Percentiles rank a stretch among this genome's conserved stretches.
Conservation (phyloP, 2,888 invertebrate genomes). For the Caenorhabditis sp. region DNA sequence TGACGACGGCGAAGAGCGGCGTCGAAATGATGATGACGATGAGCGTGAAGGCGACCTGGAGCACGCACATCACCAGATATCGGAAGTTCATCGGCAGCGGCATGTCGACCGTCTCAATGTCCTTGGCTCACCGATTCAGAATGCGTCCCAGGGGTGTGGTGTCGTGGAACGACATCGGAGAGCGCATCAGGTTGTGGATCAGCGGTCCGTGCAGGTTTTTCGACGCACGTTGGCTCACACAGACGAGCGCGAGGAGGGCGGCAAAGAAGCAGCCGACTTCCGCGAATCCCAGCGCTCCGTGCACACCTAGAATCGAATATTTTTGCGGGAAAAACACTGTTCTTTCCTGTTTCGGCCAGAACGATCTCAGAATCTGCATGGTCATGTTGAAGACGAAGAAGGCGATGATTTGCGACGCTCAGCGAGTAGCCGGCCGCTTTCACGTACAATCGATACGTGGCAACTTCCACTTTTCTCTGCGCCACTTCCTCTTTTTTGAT, state of each 20-base stretch:
- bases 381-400: constrained; percentile 82
- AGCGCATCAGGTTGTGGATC: constrained; percentile 78
- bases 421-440: constrained; percentile 83
- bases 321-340: constrained; percentile 59
- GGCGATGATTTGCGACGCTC: constrained; percentile 83
- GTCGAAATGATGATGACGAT: constrained; percentile 58
- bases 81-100: not conserved
- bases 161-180: constrained; percentile 80
- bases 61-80: not conserved
- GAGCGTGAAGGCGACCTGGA: constrained; percentile 75
- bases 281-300: constrained; percentile 80
- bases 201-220: constrained; percentile 77
- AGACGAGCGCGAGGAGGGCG: constrained; percentile 78
- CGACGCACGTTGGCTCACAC: constrained; percentile 74
- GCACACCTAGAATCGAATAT: constrained; percentile 80
- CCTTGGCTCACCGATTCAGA: constrained; percentile 79
- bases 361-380: too few species aligned
- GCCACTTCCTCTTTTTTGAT: constrained; percentile 92
- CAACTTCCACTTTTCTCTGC: constrained; percentile 89
- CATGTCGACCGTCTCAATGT: constrained; percentile 62
- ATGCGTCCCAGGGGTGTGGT: constrained; percentile 80
- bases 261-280: constrained; percentile 76
- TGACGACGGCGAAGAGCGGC: constrained; percentile 9
- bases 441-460: constrained; percentile 91
- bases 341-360: too few species aligned